Evolutionary conservation across 2,113 vertebrate genomes (phyloP).

Genomic region (Elephantulus edwardii): DNA sequence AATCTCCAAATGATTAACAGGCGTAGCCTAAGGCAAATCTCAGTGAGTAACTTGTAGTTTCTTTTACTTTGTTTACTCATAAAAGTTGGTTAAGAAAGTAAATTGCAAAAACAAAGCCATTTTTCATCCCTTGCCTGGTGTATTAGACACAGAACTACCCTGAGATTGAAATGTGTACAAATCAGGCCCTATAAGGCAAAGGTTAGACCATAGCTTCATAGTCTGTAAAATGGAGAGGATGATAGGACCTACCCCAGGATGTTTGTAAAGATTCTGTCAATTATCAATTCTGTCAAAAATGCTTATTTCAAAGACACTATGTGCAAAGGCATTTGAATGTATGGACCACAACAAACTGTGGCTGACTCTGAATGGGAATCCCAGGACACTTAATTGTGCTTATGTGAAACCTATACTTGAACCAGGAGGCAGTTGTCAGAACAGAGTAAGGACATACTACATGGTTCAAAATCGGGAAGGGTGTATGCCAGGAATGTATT

Average conservation of each 20-base stretch:
- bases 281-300: background rate
- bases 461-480: too few relatives aligned
- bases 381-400: too few relatives aligned
- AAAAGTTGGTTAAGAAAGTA: constrained; percentile 42
- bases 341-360: too few relatives aligned
- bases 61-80: background rate
- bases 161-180: background rate
- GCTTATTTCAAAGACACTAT: background rate
- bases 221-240: background rate
- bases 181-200: background rate
- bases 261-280: background rate
- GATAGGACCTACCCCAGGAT: background rate
- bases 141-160: constrained; percentile 29
- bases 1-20: background rate
- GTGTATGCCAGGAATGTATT: too few relatives aligned
- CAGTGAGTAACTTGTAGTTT: background rate
- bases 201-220: background rate
- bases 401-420: too few relatives aligned
- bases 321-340: too few relatives aligned
- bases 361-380: too few relatives aligned
- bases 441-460: too few relatives aligned
- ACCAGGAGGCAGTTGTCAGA: too few relatives aligned
- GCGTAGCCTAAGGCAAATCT: constrained; percentile 13
- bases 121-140: background rate
- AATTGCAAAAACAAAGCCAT: constrained; percentile 2